Evolutionary conservation across 2,888 invertebrate genomes (phyloP), one percentile per base, ranked within the genome.

Genomic region (Crepidodera aurea): DNA sequence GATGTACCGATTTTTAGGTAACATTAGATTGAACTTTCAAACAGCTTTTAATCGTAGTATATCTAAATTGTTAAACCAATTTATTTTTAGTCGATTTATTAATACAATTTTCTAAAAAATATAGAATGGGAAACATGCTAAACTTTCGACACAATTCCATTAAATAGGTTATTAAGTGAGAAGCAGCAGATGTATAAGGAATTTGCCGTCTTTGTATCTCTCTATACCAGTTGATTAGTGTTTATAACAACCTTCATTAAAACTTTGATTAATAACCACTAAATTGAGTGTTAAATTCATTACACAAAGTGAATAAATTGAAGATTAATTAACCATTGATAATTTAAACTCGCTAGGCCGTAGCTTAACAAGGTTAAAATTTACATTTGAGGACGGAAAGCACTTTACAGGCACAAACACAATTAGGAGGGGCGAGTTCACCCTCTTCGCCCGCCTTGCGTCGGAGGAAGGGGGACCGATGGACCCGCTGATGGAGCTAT

Each of bases 251-350:
- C 77, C 79, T 82, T 83, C 82, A 84, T 84, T 83, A 83, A 83
- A 83, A 83, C 82, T 83, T 83, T 83, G 83, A 83, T 84, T 84
- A 84, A 84, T 83, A 83, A 83, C 82, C 83, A 80, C 82, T 81
- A 83, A 84, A 84, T 84, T 84, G 83, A 77, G 77, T 77, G 77
- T 77, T 77, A 77, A 76, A 77, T 77, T 77, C 76, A 76, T 77
- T 77, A 77, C 77, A 81, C 79, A 82, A 82, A 82, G 83, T 82
- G 82, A 83, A 83, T 82, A 83, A 83, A 83, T 82, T 82, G 82
- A 81, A 82, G 82, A 82, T 83, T 82, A 83, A 83, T 83, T 83
- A 82, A 83, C 81, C 83, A 81, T 82, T 82, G 81, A 82, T 82
- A 82, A 82, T 82, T 82, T 82, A 82, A 82, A 81, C 82, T 82